Evolutionary conservation across 2,888 invertebrate species (phyloP), one percentile per base, ranked within the genome.

Genomic region (Oegoconia quadripuncta): DNA sequence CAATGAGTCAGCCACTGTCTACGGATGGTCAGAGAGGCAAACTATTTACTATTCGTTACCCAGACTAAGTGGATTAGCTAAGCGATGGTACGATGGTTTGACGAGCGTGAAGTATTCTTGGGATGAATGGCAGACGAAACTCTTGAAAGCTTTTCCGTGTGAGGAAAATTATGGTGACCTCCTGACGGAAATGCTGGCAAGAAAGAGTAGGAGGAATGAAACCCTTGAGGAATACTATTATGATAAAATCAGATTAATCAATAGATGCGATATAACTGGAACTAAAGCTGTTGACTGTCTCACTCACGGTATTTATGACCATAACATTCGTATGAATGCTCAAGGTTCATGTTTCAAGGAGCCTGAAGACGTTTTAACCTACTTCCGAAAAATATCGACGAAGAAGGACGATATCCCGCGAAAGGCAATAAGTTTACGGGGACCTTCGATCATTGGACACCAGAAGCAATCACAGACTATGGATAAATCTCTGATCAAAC

Each of bases 151-250:
- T 23, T 48, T 48, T 8, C 45, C 48, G 12, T 41, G 41, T 16
- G 42, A 48, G 18, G 36, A 41, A 3, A 48, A 45, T 20, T 43
- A 48, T 23, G 48, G 39, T 0, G 43, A 48, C 13, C 20, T 32
- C 1, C 16, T 48, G 8, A 13, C 14, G 1, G 45, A 43, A 28
- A 44, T 47, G 42, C 11, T 47, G 5, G 31, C 13, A 7, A 33
- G 40, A 3, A 37, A 26, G 29, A 44, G 40, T 16, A 18, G 28
- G n/a, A 14, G 29, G 9, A 40, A 44, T 1, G 44, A 47, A 23
- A 36, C 48, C 1, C 20, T 32, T 3, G 32, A 34, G n/a, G 28
- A 27, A 13, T 33, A 39, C 8, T 34, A 26, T 8, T 37, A 31
- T 6, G 26, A 31, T 17, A 31, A 37, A 3, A 25, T 31, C 14